A percentile compares a stretch with the other conserved stretches of the same genome.
Evolutionary conservation across 2,113 vertebrate species (phyloP).

Genomic region (Sakesphorus luctuosus): DNA sequence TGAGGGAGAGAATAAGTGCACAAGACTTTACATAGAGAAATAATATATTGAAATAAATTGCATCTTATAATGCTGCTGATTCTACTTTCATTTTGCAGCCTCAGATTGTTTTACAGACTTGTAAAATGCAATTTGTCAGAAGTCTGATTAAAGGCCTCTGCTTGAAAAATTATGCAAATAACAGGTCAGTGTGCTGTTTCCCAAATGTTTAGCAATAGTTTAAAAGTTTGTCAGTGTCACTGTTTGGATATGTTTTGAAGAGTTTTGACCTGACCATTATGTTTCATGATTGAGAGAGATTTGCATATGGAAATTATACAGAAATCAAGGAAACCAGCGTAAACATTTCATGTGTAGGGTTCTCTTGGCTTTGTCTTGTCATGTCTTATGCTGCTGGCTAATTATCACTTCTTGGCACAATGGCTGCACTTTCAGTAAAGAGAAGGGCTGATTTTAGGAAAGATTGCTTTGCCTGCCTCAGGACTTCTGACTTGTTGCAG

Average conservation of each 20-base stretch:
- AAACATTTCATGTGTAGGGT: not conserved
- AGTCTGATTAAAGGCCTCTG: not conserved
- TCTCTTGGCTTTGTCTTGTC: not conserved
- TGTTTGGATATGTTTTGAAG: not conserved
- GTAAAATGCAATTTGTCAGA: not conserved
- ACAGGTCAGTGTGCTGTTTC: not conserved
- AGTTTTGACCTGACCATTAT: not conserved
- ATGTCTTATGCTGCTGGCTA: not conserved
- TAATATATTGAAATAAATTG: constrained; percentile 21
- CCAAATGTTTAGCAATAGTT: not conserved
- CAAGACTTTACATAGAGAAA: not conserved
- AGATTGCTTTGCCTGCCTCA: not conserved
- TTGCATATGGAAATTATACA: not conserved
- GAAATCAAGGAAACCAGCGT: not conserved
- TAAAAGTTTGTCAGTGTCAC: not conserved
- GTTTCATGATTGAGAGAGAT: not conserved
- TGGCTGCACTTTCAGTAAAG: not conserved
- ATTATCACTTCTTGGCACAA: not conserved
- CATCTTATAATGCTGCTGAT: not conserved
- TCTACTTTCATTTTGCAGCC: not conserved
- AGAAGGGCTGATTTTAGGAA: not conserved
- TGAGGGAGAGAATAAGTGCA: not conserved
- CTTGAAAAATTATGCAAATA: not conserved
- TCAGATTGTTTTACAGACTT: constrained; percentile 1
- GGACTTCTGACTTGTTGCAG: not conserved